Evolutionary conservation across 1,140 invertebrate genomes (phyloP).

Genomic region (Psilanteris sp.): DNA sequence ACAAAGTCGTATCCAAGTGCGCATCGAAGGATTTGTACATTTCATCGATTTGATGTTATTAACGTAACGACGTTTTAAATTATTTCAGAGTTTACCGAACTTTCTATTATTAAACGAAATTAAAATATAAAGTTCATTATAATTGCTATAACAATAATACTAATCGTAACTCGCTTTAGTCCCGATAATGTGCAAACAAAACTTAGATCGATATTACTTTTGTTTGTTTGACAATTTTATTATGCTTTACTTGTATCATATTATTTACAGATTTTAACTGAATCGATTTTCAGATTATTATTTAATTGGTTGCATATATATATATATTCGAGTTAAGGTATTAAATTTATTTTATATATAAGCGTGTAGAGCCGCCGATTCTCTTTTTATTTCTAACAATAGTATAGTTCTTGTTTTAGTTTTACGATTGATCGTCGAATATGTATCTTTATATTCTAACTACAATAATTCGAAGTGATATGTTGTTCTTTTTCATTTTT

Average conservation of each 20-base stretch:
- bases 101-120: conserved; percentile 71
- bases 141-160: conserved; percentile 66
- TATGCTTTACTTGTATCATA: conserved; percentile 46
- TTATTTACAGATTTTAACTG: conserved; percentile 24
- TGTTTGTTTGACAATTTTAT: conserved; percentile 49
- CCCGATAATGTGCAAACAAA: conserved; percentile 47
- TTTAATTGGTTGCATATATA: conserved; percentile 22
- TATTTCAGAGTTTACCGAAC: conserved; percentile 74
- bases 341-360: conserved; percentile 41
- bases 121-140: conserved; percentile 72
- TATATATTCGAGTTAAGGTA: conserved; percentile 9
- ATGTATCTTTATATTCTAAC: conserved; percentile 48
- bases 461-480: conserved; percentile 33
- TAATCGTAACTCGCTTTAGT: conserved; percentile 59
- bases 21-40: conserved; percentile 71
- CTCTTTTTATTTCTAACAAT: conserved; percentile 44
- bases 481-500: conserved; percentile 42
- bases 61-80: conserved; percentile 72
- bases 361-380: conserved; percentile 18
- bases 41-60: conserved; percentile 71
- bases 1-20: conserved; percentile 46
- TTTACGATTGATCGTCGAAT: conserved; percentile 39
- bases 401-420: conserved; percentile 27
- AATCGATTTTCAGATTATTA: conserved; percentile 21
- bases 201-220: conserved; percentile 42